A percentile compares a stretch with the other conserved stretches of the same genome.
Evolutionary conservation across 2,113 vertebrate genomes (phyloP).

Genomic region (Corythornis madagascariensis): DNA sequence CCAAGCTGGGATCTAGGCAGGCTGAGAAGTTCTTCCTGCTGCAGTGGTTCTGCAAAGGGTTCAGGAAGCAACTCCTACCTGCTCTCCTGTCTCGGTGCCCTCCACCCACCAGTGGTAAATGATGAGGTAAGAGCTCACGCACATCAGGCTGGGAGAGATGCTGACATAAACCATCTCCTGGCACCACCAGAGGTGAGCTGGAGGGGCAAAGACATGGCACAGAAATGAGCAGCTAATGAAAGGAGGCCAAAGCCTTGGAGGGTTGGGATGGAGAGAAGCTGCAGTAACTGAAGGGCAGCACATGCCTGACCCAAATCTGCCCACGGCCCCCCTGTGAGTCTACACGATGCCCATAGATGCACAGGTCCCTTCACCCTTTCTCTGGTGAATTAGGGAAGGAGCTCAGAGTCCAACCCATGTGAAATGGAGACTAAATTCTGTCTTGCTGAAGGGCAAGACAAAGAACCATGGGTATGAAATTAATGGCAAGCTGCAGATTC

Average conservation of each 20-base stretch:
- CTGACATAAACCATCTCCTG: slow-evolving; percentile 17
- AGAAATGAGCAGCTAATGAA: not conserved
- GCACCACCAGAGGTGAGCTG: not conserved
- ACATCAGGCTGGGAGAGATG: slow-evolving; percentile 17
- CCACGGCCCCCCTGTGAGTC: accelerated
- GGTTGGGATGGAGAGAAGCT: not conserved
- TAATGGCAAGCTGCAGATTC: not conserved
- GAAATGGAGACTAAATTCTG: not conserved
- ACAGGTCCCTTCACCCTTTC: not conserved
- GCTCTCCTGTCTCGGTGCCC: not conserved
- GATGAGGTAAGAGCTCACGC: slow-evolving; percentile 27
- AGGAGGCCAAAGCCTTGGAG: not conserved
- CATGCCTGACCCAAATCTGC: accelerated
- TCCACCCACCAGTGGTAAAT: slow-evolving; percentile 11
- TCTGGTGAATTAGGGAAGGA: accelerated
- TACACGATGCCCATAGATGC: accelerated
- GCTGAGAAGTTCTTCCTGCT: not conserved
- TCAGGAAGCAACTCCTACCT: not conserved
- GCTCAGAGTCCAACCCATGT: not conserved
- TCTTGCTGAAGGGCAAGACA: not conserved
- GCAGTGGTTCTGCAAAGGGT: not conserved
- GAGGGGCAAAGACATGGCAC: not conserved
- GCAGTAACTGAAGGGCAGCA: not conserved
- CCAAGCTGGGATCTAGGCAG: not conserved
- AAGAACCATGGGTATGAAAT: not conserved